Conservation (phyloP, 2,888 invertebrate species). For the Drosophila histrio region DNA sequence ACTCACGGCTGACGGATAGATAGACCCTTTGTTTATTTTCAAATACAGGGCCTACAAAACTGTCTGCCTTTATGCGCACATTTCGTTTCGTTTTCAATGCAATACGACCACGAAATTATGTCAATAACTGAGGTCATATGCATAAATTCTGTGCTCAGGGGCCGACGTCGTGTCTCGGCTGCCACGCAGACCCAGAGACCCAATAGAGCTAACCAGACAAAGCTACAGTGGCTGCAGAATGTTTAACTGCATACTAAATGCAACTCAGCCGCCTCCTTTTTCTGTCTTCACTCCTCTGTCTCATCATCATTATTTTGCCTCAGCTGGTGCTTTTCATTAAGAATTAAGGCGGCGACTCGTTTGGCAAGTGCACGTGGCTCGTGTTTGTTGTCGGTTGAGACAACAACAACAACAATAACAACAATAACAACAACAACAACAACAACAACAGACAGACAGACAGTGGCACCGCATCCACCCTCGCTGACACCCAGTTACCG, state of each 20-base stretch:
- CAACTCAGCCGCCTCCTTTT: slow-evolving; percentile 13
- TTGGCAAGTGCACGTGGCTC: slow-evolving; percentile 74
- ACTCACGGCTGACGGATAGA: no score
- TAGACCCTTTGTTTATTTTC: neutral
- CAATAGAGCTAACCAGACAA: slow-evolving; percentile 40
- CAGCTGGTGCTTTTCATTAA: slow-evolving; percentile 64
- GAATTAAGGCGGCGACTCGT: slow-evolving; percentile 57
- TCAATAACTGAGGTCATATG: slow-evolving; percentile 80
- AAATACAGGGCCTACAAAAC: neutral
- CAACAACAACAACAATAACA: neutral
- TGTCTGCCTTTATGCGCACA: slow-evolving; percentile 49
- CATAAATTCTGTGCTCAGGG: slow-evolving; percentile 67
- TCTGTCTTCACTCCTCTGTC: neutral
- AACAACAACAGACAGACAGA: neutral
- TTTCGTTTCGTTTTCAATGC: slow-evolving; percentile 73
- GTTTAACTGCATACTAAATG: slow-evolving; percentile 72
- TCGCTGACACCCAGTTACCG: slow-evolving; percentile 15
- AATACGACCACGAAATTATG: slow-evolving; percentile 72
- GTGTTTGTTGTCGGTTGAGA: slow-evolving; percentile 55
- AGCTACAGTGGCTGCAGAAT: slow-evolving; percentile 28
- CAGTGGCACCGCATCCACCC: slow-evolving; percentile 13
- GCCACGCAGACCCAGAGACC: slow-evolving; percentile 70
- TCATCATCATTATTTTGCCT: neutral
- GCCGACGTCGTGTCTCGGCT: slow-evolving; percentile 62
- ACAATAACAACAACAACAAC: neutral